Base-by-base conservation (phyloP, 2,888 invertebrate species). In the Leptinotarsa haldemani region DNA sequence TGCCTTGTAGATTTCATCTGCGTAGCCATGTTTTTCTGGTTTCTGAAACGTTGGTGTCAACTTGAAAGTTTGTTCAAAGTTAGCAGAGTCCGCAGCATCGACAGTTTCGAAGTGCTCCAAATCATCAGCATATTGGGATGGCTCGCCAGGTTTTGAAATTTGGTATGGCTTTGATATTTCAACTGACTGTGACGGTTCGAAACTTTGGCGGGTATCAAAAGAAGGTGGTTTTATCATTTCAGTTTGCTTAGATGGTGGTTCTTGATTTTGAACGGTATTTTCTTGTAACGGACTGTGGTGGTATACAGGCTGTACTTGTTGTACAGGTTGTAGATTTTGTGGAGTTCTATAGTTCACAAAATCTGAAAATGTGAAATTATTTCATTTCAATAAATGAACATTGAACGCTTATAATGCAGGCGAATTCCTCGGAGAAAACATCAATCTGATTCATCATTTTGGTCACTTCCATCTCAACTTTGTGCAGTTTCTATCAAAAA, bases 1-100 rank as follows among this genome's bases (percentile, higher is more conserved):
- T 86, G 90, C 16, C 83, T 53, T 88, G 88, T 80, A 89, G 88
- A 77, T 89, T 82, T 81, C 79, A 73, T 82, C 70, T 65, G 78
- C 75, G 18, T 74, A 69, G 58, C 52, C 68, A 52, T 79, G n/a
- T 30, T 70, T 67, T 58, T 79, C 69, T 9, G 71, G 64, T 40
- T 77, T 74, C 30, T 61, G 40, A 18, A 61, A 65, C 65, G n/a
- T 53, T 53, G 20, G 46, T 15, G n/a, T 16, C 1, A 16, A 5
- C 16, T 61, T 7, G 5, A n/a, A 5, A 1, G 15, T 16, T 25
- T 25, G 30, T 25, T 40, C 30, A 2, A 61, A 40, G 7, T n/a
- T n/a, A 16, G 25, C 2, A 25, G 61, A n/a, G 25, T 61, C 61
- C n/a, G 61, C 30, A 61, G 30, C 16, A 13, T 30, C 13, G 5